These are phyloP conservation scores for Vulpes ferrilata DNA, from an alignment of 2,113 vertebrate genomes.

Conservation along the genomic window DNA sequence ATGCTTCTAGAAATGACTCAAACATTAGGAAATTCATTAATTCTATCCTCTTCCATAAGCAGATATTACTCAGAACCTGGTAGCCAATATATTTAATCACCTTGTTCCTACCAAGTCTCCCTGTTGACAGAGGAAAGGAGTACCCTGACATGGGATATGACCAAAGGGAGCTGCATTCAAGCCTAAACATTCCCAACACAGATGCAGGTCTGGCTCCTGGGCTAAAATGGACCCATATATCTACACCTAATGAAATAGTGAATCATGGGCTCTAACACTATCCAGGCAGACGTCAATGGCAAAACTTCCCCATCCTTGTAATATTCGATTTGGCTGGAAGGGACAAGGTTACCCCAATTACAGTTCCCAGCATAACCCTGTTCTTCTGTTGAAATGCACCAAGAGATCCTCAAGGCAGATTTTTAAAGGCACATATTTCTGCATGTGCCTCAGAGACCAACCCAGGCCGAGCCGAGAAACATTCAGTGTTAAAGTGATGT, in stretches of 20 bases:
- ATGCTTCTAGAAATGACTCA: conserved; percentile 43
- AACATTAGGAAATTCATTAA: not conserved
- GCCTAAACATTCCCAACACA: not conserved
- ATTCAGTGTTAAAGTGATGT: not conserved
- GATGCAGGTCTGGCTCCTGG: not conserved
- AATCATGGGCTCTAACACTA: not conserved
- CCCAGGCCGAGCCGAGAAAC: not conserved
- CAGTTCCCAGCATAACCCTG: not conserved
- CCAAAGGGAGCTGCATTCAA: not conserved
- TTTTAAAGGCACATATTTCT: conserved; percentile 50
- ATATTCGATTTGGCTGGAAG: conserved; percentile 11
- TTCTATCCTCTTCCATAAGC: not conserved
- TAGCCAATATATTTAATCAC: not conserved
- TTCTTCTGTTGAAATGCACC: conserved; percentile 48
- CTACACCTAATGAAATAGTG: not conserved
- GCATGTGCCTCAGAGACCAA: not conserved
- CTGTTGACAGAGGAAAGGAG: not conserved
- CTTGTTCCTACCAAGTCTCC: not conserved
- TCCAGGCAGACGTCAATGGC: not conserved
- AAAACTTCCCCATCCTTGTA: not conserved
- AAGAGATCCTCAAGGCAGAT: conserved; percentile 15
- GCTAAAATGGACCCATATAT: not conserved
- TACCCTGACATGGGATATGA: accelerated
- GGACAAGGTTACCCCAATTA: not conserved
- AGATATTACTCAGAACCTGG: not conserved